Evolutionary conservation across 2,797 vertebrate species (phyloP).

Genomic region (Scarus forsteni): DNA sequence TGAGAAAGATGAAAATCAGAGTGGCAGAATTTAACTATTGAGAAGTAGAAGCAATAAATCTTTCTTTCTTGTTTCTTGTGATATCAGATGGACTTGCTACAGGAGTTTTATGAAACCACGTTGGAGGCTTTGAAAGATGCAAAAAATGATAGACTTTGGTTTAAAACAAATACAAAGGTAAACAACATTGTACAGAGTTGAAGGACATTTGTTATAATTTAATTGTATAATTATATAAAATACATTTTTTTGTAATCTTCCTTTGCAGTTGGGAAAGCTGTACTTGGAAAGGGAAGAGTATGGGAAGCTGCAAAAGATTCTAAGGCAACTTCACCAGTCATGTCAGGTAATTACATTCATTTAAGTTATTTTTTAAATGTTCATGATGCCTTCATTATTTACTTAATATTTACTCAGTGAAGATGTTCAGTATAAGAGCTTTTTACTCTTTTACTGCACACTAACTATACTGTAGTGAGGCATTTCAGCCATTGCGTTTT

Average conservation of each 20-base stretch:
- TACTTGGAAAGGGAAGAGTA: constrained; percentile 99
- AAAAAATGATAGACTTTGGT: constrained; percentile 98
- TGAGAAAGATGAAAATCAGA: neutral
- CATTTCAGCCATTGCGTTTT: too few species aligned
- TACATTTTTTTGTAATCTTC: neutral
- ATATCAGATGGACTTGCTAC: constrained; percentile 97
- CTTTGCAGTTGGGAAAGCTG: constrained; percentile 93
- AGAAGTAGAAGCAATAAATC: neutral
- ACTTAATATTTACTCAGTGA: too few species aligned
- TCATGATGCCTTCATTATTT: too few species aligned
- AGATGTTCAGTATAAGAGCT: too few species aligned
- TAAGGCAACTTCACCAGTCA: constrained; percentile 97
- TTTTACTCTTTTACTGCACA: too few species aligned
- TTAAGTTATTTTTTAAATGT: neutral
- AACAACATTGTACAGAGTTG: constrained; percentile 39
- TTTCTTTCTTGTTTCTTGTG: constrained; percentile 8
- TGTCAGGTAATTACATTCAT: constrained; percentile 90
- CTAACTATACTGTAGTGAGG: too few species aligned
- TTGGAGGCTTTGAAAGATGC: constrained; percentile 98
- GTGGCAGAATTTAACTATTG: neutral
- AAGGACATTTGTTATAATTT: neutral
- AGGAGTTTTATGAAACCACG: constrained; percentile 99
- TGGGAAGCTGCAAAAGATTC: constrained; percentile 98
- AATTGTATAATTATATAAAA: neutral
- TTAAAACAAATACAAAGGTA: constrained; percentile 99